phyloP scores from a whole-genome alignment of 1,140 invertebrate species.

The Augochlora pura region DNA sequence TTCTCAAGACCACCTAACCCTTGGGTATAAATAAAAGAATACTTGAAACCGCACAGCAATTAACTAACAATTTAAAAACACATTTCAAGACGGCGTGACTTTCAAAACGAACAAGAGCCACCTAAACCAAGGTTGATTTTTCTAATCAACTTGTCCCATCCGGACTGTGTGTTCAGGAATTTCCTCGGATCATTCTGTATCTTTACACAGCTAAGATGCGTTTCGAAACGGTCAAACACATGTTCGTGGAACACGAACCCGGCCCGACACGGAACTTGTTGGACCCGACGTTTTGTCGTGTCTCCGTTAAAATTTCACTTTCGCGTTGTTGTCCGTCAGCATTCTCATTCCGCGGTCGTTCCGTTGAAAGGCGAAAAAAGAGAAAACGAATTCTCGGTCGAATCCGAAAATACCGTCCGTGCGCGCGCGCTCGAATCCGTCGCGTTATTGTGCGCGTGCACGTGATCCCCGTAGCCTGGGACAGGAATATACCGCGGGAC shows the following conservation, averaged over 20 bases:
- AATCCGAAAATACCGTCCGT: conserved; percentile 33
- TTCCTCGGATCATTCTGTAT: not conserved
- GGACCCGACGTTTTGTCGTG: not conserved
- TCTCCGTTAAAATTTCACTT: conserved; percentile 27
- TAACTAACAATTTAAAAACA: too few relatives aligned
- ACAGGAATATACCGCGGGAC: conserved; percentile 54
- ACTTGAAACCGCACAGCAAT: too few relatives aligned
- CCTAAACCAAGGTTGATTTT: not conserved
- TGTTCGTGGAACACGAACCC: too few relatives aligned
- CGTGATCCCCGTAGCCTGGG: conserved; percentile 1
- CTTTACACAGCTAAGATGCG: not conserved
- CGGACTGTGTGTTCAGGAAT: not conserved
- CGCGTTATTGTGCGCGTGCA: conserved; percentile 42
- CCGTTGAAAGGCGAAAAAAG: conserved; percentile 23
- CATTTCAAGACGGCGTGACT: too few relatives aligned
- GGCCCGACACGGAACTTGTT: not conserved
- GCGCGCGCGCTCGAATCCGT: conserved; percentile 24
- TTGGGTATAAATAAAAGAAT: too few relatives aligned
- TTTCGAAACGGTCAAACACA: not conserved
- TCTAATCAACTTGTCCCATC: not conserved
- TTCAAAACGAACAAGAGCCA: too few relatives aligned
- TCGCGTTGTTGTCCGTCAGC: not conserved
- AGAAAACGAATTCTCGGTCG: conserved; percentile 21
- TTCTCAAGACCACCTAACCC: too few relatives aligned
- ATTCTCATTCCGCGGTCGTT: conserved; percentile 32